Evolutionary conservation across 2,797 vertebrate genomes (phyloP), one percentile per base, ranked within the genome.

Genomic region (Acipenser ruthenus): DNA sequence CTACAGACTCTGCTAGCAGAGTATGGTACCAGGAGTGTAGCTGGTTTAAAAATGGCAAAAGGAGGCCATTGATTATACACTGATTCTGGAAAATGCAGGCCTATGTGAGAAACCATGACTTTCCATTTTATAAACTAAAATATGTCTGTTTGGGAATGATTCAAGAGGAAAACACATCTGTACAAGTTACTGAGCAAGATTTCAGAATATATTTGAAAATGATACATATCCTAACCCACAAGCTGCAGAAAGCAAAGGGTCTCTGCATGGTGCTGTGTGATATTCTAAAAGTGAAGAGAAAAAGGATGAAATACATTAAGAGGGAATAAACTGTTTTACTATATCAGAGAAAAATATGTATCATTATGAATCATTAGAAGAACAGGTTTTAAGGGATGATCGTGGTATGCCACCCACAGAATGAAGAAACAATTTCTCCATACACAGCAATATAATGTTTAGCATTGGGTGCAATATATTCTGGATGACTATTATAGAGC

Each of bases 261-360:
- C 55, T 65, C 23, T 65, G 59, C 23, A 37, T 51, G 52, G 10
- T 18, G 10, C 48, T 60, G 58, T 61, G 49, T 47, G 62, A 15
- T 65, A 67, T 59, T 68, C 56, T 49, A 61, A 52, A 58, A 61
- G 59, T 65, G 67, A 62, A 61, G 59, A 73, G 49, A 76, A 71
- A 62, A 49, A 50, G 53, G 60, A 68, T 12, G 23, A 55, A 51
- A 61, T 47, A 51, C 50, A 62, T 47, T 8, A 11, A 71, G 56
- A 50, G 64, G 67, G 65, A 63, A 62, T 65, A 13, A 63, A 65
- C 60, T 49, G 69, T 69, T 55, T 10, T 37, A 66, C 64, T 65
- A n/a, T 49, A 63, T 74, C 59, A 65, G 58, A 66, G 61, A 50
- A 53, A 63, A 60, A 50, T 10, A 58, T 61, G 60, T 50, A 61